Base-by-base conservation (phyloP, 2,113 vertebrate species). In the Pampusana beccarii region DNA sequence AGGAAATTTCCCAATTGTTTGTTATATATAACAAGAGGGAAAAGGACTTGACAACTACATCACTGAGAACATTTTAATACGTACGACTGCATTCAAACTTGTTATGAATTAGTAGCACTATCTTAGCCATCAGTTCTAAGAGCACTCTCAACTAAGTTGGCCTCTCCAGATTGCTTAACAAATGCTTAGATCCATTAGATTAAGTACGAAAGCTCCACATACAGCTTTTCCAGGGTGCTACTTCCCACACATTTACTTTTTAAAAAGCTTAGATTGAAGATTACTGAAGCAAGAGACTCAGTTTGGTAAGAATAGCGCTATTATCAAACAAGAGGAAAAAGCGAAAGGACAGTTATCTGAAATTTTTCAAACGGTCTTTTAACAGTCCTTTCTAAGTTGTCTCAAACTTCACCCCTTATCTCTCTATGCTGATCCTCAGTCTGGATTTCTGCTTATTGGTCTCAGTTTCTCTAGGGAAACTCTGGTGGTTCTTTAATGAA, bases 191-290 rank as follows among this genome's bases (percentile, higher is more conserved):
- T 86, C 46, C 33, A 51, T 88, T 51, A 91, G 58, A 29, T 75
- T 38, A 70, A 77, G 50, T n/a, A 64, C 3, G 10, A 81, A 86
- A 73, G 29, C 36, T 80, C 16, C 1, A 1, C 2, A 2, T 28
- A 36, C 28, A 95, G 19, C 33, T 80, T 93, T 93, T 91, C 26
- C 64, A 91, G 74, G 21, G 33, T 66, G 51, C 46, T 70, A 9
- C 92, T 86, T 84, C 88, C 87, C 71, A 96, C 82, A 88, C 71
- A 79, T 85, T 75, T 67, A 57, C 54, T 74, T 92, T 79, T 80
- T 34, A 23, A 88, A 58, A 62, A 60, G 64, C 83, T 90, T 80
- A 86, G 67, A 33, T 24, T 64, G 46, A 71, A 93, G 71, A 80
- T 46, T 66, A 64, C 67, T 56, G 57, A 88, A 88, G 64, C 71